These are phyloP conservation scores for Nycticebus coucang DNA, from an alignment of 2,113 vertebrate species.

Conservation along the genomic window DNA sequence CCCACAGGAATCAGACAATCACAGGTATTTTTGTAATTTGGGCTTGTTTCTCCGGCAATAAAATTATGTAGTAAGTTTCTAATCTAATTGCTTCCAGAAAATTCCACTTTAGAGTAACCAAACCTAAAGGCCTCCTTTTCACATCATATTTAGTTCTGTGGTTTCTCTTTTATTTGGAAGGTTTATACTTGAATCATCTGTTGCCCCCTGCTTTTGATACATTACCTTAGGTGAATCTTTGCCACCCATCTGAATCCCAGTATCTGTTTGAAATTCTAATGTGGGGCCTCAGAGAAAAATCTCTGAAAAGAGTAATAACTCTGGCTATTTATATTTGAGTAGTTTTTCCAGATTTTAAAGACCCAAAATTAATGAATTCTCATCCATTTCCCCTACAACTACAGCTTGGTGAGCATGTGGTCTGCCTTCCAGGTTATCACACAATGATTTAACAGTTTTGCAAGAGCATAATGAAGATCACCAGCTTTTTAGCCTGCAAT, in stretches of 20 bases:
- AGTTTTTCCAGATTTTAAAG: neutral
- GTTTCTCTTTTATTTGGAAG: neutral
- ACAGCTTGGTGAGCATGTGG: neutral
- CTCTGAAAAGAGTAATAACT: neutral
- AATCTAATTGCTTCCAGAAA: slow-evolving; percentile 19
- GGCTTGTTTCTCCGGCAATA: neutral
- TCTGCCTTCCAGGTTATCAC: neutral
- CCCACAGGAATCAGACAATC: neutral
- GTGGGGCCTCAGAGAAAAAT: neutral
- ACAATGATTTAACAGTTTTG: neutral
- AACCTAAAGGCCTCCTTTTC: neutral
- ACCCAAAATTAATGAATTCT: neutral
- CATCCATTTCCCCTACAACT: neutral
- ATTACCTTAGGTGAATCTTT: neutral
- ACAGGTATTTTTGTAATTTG: slow-evolving; percentile 18
- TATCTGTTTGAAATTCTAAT: slow-evolving; percentile 6
- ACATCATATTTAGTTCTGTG: neutral
- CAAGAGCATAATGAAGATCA: neutral
- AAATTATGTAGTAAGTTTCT: neutral
- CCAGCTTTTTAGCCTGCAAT: neutral
- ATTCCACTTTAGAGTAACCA: neutral
- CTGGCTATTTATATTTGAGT: neutral
- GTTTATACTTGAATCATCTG: neutral
- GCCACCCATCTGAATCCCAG: neutral
- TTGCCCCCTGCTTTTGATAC: neutral